Base-by-base conservation (phyloP, 2,113 vertebrate genomes). In the Pluvianellus socialis region DNA sequence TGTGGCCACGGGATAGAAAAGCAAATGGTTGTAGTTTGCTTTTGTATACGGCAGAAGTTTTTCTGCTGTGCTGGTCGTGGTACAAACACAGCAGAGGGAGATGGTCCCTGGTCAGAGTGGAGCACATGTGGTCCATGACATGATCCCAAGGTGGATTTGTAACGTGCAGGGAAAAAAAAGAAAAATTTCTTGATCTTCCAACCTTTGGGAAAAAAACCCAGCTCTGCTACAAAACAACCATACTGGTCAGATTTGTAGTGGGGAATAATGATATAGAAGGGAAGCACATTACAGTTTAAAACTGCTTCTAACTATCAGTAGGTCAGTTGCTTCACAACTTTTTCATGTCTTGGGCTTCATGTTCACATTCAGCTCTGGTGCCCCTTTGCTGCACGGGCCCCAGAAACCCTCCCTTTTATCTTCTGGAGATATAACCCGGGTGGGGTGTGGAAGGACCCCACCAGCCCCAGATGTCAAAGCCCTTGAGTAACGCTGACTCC, bases 401-500 rank as follows among this genome's bases (percentile, higher is more conserved):
- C 33, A 1, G 66, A 86, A 86, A 0, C 30, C 83, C 19, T 88
- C 15, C 26, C 10, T 84, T 95, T 86, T 50, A 49, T 42, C 63
- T 66, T 49, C 22, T 32, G 33, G 50, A 80, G n/a, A 20, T 47
- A 21, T 11, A 76, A 17, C 7, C 26, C 3, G 1, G 14, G 24
- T 10, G 6, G 52, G 15, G 6, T 1, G 2, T 23, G n/a, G 66
- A 53, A 50, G 33, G 58, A 86, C 16, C 15, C 32, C 59, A 66
- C 30, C 26, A 55, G 49, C 17, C 27, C 50, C 55, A 71, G 38
- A 38, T 2, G 42, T n/a, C 71, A 32, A 92, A 92, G n/a, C 8
- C 10, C 65, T 56, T 30, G 49, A 27, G 49, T 4, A 52, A 12
- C 1, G 4, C 16, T 1, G 0, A 63, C 22, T 65, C 28, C 74